A percentile compares a stretch with the other conserved stretches of the same genome.
These are phyloP conservation scores for Dascillus cervinus DNA, from an alignment of 2,888 invertebrate species.

Conservation along the genomic window DNA sequence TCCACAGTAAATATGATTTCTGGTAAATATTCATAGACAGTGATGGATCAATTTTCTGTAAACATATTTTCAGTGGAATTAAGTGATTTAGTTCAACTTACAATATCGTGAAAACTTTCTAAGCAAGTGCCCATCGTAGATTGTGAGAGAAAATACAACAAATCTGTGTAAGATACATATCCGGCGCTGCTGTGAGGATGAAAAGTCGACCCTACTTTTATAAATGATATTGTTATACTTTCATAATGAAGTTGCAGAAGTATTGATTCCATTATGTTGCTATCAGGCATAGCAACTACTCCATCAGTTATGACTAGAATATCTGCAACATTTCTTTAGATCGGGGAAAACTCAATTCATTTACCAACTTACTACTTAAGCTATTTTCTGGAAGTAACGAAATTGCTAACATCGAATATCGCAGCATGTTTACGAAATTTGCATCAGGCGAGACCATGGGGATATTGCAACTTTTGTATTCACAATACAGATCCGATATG, in stretches of 20 bases:
- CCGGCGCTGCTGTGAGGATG: conserved; percentile 61
- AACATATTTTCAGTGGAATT: conserved; percentile 12
- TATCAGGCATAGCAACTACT: conserved; percentile 62
- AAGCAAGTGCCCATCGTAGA: conserved; percentile 69
- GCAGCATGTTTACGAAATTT: conserved; percentile 67
- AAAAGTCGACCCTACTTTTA: conserved; percentile 60
- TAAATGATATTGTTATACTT: conserved; percentile 67
- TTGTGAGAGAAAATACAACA: conserved; percentile 65
- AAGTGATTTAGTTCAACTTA: conserved; percentile 29
- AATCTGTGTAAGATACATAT: conserved; percentile 62
- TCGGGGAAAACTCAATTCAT: conserved; percentile 6
- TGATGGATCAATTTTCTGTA: conserved; percentile 31
- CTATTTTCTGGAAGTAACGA: conserved; percentile 68
- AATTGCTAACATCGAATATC: conserved; percentile 67
- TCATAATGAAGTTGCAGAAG: conserved; percentile 65
- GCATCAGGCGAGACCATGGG: conserved; percentile 59
- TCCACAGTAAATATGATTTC: conserved; percentile 28
- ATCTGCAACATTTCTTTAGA: too few species aligned
- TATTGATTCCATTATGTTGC: conserved; percentile 62
- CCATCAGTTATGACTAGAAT: conserved; percentile 70
- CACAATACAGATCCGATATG: conserved; percentile 21
- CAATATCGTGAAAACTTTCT: conserved; percentile 46
- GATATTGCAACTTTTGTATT: conserved; percentile 31
- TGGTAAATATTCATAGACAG: conserved; percentile 37
- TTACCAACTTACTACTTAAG: conserved; percentile 63